A percentile compares a stretch with the other conserved stretches of the same genome.
phyloP scores from a whole-genome alignment of 64 coral and sea anemone species.

The Platygyra sinensis region DNA sequence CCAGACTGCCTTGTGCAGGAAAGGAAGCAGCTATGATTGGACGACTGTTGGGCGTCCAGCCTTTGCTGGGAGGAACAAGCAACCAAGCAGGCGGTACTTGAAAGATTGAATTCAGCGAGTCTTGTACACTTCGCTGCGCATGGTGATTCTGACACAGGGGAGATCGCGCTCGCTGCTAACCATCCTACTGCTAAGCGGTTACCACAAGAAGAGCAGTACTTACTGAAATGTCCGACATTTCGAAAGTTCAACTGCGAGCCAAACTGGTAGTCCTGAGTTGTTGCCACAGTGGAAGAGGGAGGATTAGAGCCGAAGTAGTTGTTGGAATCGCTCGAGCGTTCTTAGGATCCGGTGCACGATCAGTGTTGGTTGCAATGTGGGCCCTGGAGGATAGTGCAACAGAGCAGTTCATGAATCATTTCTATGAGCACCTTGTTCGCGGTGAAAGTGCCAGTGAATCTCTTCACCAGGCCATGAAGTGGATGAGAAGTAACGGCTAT shows the following conservation, averaged over 20 bases:
- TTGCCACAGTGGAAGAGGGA: not conserved
- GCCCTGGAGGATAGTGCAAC: not conserved
- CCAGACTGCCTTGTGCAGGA: not conserved
- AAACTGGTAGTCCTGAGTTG: not conserved
- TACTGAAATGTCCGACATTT: not conserved
- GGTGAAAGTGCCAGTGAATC: not conserved
- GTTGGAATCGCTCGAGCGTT: not conserved
- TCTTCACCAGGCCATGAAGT: not conserved
- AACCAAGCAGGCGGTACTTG: not conserved
- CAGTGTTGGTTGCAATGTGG: not conserved
- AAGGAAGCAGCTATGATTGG: not conserved
- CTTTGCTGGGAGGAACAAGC: not conserved
- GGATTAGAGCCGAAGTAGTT: not conserved
- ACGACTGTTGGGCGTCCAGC: not conserved
- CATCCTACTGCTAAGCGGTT: not conserved
- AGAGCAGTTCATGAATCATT: not conserved
- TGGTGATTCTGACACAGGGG: not conserved
- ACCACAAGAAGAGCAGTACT: not conserved
- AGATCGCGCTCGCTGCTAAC: not conserved
- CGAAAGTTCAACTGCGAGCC: not conserved
- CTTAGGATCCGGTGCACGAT: not conserved
- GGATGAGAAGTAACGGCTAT: not conserved
- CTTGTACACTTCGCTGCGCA: not conserved
- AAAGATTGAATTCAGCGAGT: not conserved
- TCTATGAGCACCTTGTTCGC: not conserved